Evolutionary conservation across 2,113 vertebrate genomes (phyloP), one percentile per base, ranked within the genome.

Genomic region (Arvicanthis niloticus): DNA sequence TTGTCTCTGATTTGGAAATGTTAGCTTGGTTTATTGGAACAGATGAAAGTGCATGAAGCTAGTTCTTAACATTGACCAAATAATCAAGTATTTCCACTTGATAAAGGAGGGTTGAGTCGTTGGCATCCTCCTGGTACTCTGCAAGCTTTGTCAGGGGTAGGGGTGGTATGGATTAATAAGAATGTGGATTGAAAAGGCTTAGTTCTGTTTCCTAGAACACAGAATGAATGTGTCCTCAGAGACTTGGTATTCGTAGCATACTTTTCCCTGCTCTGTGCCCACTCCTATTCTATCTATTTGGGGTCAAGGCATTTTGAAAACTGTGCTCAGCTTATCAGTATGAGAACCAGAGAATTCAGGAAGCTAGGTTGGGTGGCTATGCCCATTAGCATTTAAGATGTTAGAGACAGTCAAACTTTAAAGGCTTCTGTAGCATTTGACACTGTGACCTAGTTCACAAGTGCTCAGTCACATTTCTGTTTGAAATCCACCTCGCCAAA

Each of bases 401-500:
- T 96, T 96, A 95, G 95, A 89, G 91, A 82, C 8, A 80, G 92
- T 95, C 81, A 62, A 17, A 91, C 93, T 95, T 93, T 84, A 88
- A 81, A 93, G 90, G 75, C 29, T 94, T 48, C 76, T 90, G 34
- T 86, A 94, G 86, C 40, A 89, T 91, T 89, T 96, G 91, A 95
- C 89, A 89, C 87, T 37, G 87, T 96, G 93, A 95, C 93, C 73
- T 94, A 91, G 21, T 94, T 96, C 92, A 93, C 86, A 94, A 96
- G 95, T 81, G 16, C 26, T n/a, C 60, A 48, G 60, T 91, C 62
- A 81, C 48, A 72, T 89, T 97, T 95, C 45, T 17, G 60, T 65
- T 92, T 86, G 80, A 97, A 95, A 97, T 89, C 89, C 73, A 68
- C 62, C 94, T 80, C 84, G 84, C 13, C n/a, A 34, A 88, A 91